Conservation (phyloP, 2,888 invertebrate species). For the Drosophila greeni region DNA sequence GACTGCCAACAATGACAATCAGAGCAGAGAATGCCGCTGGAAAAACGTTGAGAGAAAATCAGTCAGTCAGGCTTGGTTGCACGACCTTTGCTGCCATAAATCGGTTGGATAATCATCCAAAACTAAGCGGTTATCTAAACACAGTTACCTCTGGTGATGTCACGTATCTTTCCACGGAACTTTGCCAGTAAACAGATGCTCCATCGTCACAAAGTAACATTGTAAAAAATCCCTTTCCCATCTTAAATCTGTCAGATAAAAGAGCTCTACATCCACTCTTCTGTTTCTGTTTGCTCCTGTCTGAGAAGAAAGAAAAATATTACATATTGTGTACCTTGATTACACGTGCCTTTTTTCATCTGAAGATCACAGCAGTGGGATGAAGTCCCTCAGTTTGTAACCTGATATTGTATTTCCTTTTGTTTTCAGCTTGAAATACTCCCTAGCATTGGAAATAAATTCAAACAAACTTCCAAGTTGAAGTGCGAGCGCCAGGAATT, state of each 20-base stretch:
- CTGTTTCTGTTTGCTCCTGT: conserved; percentile 13
- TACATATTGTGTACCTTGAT: conserved; percentile 29
- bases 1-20: conserved; percentile 56
- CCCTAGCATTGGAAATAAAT: conserved; percentile 5
- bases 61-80: conserved; percentile 27
- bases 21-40: conserved; percentile 55
- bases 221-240: conserved; percentile 26
- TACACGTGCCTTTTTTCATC: conserved; percentile 11
- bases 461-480: not conserved
- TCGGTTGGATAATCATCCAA: conserved; percentile 34
- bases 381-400: not conserved
- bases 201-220: conserved; percentile 12
- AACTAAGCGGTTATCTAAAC: conserved; percentile 23
- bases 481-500: not conserved
- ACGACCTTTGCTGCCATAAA: conserved; percentile 34
- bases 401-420: conserved; percentile 1
- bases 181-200: conserved; percentile 13
- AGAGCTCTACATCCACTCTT: conserved; percentile 5
- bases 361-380: conserved; percentile 6
- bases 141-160: conserved; percentile 32
- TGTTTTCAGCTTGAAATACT: not conserved
- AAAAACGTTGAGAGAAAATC: conserved; percentile 11
- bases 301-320: conserved; percentile 3
- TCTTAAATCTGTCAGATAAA: conserved; percentile 36
- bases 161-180: conserved; percentile 36